phyloP scores from a whole-genome alignment of 2,797 vertebrate genomes.

The Phoeniculus purpureus region DNA sequence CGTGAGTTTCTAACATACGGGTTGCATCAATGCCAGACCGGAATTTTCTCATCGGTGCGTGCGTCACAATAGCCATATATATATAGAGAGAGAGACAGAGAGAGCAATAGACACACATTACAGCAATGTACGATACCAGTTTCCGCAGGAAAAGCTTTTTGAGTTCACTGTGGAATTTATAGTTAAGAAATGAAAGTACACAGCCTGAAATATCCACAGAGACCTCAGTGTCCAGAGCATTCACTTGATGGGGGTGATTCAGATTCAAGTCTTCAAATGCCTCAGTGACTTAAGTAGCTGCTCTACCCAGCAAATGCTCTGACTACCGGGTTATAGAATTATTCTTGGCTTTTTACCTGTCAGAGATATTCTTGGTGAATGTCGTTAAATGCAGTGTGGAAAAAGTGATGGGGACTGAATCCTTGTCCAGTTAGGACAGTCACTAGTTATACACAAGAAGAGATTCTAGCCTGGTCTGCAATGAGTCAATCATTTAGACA shows the following conservation, averaged over 20 bases:
- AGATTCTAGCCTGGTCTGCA: not conserved
- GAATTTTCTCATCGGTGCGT: not conserved
- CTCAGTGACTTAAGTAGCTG: not conserved
- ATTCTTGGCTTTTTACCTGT: not conserved
- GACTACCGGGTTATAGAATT: not conserved
- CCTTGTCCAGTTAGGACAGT: not conserved
- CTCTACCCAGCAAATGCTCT: not conserved
- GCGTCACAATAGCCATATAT: no score
- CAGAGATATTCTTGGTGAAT: not conserved
- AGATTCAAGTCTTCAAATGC: not conserved
- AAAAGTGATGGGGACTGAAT: not conserved
- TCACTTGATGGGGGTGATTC: not conserved
- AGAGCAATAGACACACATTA: not conserved
- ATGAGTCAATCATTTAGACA: fast-evolving
- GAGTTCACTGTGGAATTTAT: not conserved
- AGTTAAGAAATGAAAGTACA: not conserved
- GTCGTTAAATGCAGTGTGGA: not conserved
- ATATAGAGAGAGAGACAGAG: no score
- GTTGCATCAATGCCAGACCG: not conserved
- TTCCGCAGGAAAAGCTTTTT: not conserved
- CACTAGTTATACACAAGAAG: not conserved
- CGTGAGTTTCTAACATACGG: not conserved
- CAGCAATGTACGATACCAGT: not conserved
- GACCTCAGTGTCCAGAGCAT: not conserved
- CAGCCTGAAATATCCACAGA: not conserved